phyloP scores from a whole-genome alignment of 2,888 invertebrate species.

The Ischnus inquisitorius region DNA sequence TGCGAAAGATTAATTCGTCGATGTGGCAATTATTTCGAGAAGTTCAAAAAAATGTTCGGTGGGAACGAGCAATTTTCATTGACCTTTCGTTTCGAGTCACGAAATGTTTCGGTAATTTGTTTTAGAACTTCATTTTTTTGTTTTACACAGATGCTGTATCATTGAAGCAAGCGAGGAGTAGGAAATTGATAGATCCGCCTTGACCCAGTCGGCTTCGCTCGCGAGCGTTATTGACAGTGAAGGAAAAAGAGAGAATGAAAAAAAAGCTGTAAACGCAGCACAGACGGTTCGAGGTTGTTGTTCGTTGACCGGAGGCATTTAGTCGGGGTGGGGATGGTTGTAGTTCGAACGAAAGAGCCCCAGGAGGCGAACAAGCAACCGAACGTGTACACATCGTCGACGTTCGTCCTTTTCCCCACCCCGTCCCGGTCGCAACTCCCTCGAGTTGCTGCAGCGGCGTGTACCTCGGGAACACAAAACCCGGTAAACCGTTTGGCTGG shows the following conservation, averaged over 20 bases:
- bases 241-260: conserved; percentile 34
- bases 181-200: not conserved
- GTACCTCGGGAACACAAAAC: conserved; percentile 59
- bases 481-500: conserved; percentile 77
- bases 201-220: not conserved
- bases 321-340: conserved; percentile 15
- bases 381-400: conserved; percentile 65
- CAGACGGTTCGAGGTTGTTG: conserved; percentile 39
- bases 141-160: no score
- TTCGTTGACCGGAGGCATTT: conserved; percentile 51
- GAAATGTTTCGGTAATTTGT: no score
- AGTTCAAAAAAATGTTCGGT: no score
- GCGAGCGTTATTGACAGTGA: conserved; percentile 12
- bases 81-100: no score
- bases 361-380: conserved; percentile 66
- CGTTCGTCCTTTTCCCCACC: conserved; percentile 25
- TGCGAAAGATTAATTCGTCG: no score
- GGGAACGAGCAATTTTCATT: no score
- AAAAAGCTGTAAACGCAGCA: conserved; percentile 28
- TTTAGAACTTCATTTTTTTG: no score
- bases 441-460: conserved; percentile 17
- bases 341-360: conserved; percentile 65
- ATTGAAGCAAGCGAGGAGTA: no score
- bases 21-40: no score
- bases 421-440: conserved; percentile 42